These are phyloP conservation scores for Ceratina calcarata DNA, from an alignment of 1,140 invertebrate species.

Conservation along the genomic window DNA sequence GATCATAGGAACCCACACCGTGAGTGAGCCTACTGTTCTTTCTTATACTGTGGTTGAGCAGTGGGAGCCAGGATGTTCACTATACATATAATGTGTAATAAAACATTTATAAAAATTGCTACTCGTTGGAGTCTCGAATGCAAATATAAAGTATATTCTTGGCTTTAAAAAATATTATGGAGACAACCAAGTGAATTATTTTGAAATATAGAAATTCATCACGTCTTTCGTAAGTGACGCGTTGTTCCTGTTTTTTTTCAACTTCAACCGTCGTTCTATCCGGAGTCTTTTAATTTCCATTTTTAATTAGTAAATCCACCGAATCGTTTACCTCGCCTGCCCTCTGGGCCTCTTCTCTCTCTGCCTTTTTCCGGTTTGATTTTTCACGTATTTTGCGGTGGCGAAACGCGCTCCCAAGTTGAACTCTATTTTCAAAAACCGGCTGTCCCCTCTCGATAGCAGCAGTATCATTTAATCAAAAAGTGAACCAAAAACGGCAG, in stretches of 20 bases:
- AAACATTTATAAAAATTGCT: too few species aligned
- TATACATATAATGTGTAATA: too few species aligned
- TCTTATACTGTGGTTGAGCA: too few species aligned
- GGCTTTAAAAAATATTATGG: too few species aligned
- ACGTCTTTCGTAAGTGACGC: constrained; percentile 16
- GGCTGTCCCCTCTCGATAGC: background rate
- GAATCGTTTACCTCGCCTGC: constrained; percentile 33
- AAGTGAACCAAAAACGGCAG: background rate
- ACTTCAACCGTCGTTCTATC: background rate
- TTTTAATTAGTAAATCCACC: constrained; percentile 55
- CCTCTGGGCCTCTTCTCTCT: constrained; percentile 12
- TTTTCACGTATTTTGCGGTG: constrained; percentile 27
- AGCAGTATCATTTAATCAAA: constrained; percentile 25
- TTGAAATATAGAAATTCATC: too few species aligned
- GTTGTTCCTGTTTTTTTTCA: background rate
- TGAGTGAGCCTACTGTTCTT: too few species aligned
- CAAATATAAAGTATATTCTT: too few species aligned
- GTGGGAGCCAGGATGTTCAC: too few species aligned
- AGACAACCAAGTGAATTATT: too few species aligned
- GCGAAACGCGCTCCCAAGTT: constrained; percentile 3
- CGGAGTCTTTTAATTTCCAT: constrained; percentile 50
- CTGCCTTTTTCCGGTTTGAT: background rate
- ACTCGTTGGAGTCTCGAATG: too few species aligned
- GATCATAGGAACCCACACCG: too few species aligned
- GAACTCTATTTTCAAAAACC: constrained; percentile 18